phyloP scores from a whole-genome alignment of 2,113 vertebrate genomes.

The Aphelocoma coerulescens region DNA sequence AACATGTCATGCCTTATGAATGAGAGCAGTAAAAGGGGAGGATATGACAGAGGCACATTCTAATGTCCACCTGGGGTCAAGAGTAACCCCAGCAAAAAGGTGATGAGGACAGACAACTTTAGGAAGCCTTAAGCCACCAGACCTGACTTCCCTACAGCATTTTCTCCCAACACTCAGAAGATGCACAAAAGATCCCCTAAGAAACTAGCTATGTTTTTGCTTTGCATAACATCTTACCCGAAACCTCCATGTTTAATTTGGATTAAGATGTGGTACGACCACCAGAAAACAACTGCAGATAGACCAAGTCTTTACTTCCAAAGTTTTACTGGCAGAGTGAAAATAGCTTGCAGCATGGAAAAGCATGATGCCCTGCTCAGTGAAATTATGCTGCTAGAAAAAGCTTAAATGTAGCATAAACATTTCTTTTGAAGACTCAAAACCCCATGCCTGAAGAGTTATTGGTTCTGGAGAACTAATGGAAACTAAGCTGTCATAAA shows the following conservation, averaged over 20 bases:
- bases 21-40: background rate
- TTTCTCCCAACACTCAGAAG: background rate
- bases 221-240: background rate
- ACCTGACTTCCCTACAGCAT: background rate
- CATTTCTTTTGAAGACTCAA: background rate
- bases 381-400: background rate
- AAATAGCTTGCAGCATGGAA: background rate
- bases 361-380: background rate
- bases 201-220: background rate
- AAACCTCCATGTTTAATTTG: background rate
- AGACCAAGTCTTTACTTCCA: background rate
- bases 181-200: background rate
- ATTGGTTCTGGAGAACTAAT: background rate
- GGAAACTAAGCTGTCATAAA: background rate
- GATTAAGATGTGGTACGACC: background rate
- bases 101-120: background rate
- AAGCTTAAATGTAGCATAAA: background rate
- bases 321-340: background rate
- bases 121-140: background rate
- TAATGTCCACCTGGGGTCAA: background rate
- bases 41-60: background rate
- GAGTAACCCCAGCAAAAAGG: background rate
- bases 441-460: background rate
- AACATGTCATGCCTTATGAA: accelerated
- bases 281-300: background rate